A percentile compares a stretch with the other conserved stretches of the same genome.
phyloP scores from a whole-genome alignment of 2,797 vertebrate genomes.

The Ctenopoma kingsleyae region DNA sequence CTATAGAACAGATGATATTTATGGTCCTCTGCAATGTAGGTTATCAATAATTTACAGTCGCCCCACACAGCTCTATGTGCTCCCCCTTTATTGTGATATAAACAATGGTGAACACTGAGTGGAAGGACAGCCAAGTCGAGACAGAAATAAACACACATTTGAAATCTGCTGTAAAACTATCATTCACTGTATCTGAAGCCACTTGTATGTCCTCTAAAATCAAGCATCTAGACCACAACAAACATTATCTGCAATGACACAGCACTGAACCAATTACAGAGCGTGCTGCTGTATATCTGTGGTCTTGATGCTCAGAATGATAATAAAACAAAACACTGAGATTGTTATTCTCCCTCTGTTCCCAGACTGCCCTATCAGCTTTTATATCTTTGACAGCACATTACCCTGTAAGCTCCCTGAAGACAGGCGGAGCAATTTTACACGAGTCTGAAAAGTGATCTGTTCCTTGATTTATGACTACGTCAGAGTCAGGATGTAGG shows the following conservation, averaged over 20 bases:
- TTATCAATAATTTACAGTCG: constrained; percentile 63
- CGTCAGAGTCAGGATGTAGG: constrained; percentile 42
- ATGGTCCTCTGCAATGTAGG: constrained; percentile 51
- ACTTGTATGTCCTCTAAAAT: constrained; percentile 57
- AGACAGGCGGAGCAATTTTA: constrained; percentile 76
- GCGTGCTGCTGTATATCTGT: constrained; percentile 43
- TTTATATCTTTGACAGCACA: constrained; percentile 75
- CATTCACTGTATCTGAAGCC: constrained; percentile 49
- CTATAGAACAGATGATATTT: constrained; percentile 65
- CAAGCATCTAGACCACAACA: constrained; percentile 13
- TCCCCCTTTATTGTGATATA: constrained; percentile 60
- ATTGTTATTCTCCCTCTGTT: constrained; percentile 71
- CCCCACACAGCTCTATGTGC: constrained; percentile 48
- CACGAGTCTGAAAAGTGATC: constrained; percentile 73
- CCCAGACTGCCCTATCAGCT: constrained; percentile 63
- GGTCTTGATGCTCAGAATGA: constrained; percentile 57
- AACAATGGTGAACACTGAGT: constrained; percentile 50
- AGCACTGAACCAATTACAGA: constrained; percentile 61
- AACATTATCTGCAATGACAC: constrained; percentile 65
- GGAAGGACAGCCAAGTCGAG: constrained; percentile 51
- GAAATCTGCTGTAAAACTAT: constrained; percentile 51
- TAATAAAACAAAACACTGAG: constrained; percentile 66
- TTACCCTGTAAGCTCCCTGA: constrained; percentile 72
- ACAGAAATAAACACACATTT: constrained; percentile 54
- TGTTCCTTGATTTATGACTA: constrained; percentile 59